Evolutionary conservation across 2,888 invertebrate species (phyloP), one percentile per base, ranked within the genome.

Genomic region (Melanophora roralis): DNA sequence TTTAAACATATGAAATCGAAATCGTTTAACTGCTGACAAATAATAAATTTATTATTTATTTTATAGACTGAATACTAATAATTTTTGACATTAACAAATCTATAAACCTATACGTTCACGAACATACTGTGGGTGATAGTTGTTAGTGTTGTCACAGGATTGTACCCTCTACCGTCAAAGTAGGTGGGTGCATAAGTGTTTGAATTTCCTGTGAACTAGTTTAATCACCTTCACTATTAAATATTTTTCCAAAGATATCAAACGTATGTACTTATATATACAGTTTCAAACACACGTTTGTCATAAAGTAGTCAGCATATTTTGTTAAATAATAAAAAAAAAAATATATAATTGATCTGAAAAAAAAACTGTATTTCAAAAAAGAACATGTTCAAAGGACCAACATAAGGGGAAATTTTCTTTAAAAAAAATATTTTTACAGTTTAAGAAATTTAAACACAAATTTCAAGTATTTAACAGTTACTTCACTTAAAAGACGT

Each of bases 41-140:
- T 88, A 86, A 87, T 86, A 85, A 86, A 88, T 88, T 87, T 87
- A 86, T 86, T 86, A 87, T 87, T 88, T 87, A 74, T 69, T 65
- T 76, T 62, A 43, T 60, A 67, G 71, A 69, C 62, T 75, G 55
- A 47, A 72, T 34, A 60, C 60, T 67, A 75, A 76, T 60, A 76
- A 6, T 36, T 34, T 14, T 7, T 45, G 43, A 51, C 43, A 43
- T 32, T 16, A 36, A 23, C 43, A 21, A 32, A 9, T 16, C 45
- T 36, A 27, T 16, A 3, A 49, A n/a, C 32, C 32, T 34, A 8
- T 19, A n/a, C 23, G 23, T 11, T 16, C n/a, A 34, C 32, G 2
- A 0, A 8, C 11, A 5, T 14, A 36, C 2, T n/a, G 21, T 38
- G 38, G 7, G 4, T 4, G 21, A 23, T 40, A 36, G 23, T 1